phyloP scores from a whole-genome alignment of 2,888 invertebrate species.

The Phasia obesa region DNA sequence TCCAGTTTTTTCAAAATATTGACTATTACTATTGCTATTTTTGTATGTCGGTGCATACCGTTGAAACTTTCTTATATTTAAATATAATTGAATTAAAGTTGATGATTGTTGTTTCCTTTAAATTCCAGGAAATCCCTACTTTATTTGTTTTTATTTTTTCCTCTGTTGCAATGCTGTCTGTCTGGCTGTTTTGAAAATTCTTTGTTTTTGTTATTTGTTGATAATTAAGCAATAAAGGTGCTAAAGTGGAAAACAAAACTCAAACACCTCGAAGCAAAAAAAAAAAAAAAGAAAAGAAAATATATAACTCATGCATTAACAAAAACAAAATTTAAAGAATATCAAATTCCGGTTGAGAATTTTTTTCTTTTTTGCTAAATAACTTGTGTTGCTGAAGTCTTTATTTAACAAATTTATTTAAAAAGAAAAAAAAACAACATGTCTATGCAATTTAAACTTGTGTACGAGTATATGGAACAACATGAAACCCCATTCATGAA shows the following conservation, averaged over 20 bases:
- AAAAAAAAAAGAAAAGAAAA: not conserved
- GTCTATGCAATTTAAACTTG: conserved; percentile 39
- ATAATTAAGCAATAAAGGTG: conserved; percentile 56
- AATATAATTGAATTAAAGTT: conserved; percentile 45
- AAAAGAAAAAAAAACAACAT: conserved; percentile 14
- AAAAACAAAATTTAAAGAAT: conserved; percentile 41
- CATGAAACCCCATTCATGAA: too few species aligned
- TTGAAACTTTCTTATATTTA: not conserved
- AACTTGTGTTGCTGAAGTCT: conserved; percentile 2
- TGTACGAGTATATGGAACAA: too few species aligned
- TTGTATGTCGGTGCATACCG: not conserved
- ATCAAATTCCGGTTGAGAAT: conserved; percentile 50
- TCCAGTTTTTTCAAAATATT: too few species aligned
- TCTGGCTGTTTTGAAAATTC: conserved; percentile 44
- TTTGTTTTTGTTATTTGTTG: conserved; percentile 14
- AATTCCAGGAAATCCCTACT: conserved; percentile 67
- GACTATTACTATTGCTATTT: not conserved
- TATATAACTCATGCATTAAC: not conserved
- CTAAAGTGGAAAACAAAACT: conserved; percentile 51
- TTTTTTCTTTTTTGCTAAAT: conserved; percentile 37
- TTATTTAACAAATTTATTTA: conserved; percentile 13
- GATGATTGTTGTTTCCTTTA: conserved; percentile 54
- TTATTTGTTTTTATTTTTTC: conserved; percentile 32
- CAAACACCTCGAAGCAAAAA: conserved; percentile 29
- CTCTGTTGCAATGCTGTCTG: conserved; percentile 54